These are phyloP conservation scores for Pelagia noctiluca DNA, from an alignment of 30 jellyfish, hydroid and myxozoan genomes.

Conservation along the genomic window DNA sequence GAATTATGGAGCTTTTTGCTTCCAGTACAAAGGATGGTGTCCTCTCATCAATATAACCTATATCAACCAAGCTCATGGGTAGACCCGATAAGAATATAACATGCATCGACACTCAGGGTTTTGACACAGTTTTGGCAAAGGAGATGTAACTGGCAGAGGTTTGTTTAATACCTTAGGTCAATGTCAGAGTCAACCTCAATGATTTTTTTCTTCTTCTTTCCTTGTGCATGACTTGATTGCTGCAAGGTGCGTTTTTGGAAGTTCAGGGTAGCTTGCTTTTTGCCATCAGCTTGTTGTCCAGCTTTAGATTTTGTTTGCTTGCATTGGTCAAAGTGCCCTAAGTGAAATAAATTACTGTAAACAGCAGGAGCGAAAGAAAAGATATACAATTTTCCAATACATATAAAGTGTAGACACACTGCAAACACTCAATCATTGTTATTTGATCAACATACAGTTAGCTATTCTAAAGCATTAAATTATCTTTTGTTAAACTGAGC, in stretches of 20 bases:
- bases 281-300: slow-evolving; percentile 22
- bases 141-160: slow-evolving; percentile 18
- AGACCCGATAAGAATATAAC: slow-evolving; percentile 14
- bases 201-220: slow-evolving; percentile 19
- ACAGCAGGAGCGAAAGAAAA: slow-evolving; percentile 28
- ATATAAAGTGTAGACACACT: slow-evolving; percentile 25
- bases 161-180: slow-evolving; percentile 31
- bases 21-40: slow-evolving; percentile 27
- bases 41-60: slow-evolving; percentile 22
- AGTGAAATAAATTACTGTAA: slow-evolving; percentile 15
- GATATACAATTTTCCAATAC: slow-evolving; percentile 18
- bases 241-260: slow-evolving; percentile 18
- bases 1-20: slow-evolving; percentile 20
- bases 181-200: slow-evolving; percentile 29
- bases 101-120: too few relatives aligned
- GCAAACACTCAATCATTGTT: slow-evolving; percentile 26
- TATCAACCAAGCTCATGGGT: slow-evolving; percentile 21
- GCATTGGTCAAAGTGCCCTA: slow-evolving; percentile 33
- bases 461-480: slow-evolving; percentile 21
- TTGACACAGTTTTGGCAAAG: slow-evolving; percentile 15
- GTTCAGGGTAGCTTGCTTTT: slow-evolving; percentile 24
- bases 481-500: slow-evolving; percentile 16
- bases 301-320: slow-evolving; percentile 24
- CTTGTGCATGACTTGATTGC: slow-evolving; percentile 32
- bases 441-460: slow-evolving; percentile 26